Base-by-base conservation (phyloP, 2,797 vertebrate species). In the Scolopax bukidnonensis region DNA sequence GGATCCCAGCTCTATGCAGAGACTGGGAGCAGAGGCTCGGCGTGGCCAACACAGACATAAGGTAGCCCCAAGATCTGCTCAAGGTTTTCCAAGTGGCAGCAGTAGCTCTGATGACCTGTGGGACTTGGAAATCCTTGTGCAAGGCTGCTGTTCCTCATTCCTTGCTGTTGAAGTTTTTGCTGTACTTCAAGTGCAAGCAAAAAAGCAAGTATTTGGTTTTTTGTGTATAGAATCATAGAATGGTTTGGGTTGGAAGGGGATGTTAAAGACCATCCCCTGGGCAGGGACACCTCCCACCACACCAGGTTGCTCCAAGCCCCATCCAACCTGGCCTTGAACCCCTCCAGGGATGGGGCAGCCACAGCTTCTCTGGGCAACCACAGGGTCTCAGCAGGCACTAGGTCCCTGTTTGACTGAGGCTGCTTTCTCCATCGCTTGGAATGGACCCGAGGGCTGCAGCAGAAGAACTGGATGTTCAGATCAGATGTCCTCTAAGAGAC, bases 11-110 rank as follows among this genome's bases (percentile, higher is more conserved):
- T 33, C 64, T 19, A 38, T 4, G 43, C 3, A 11, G 36, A 25
- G 45, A 5, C n/a, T 40, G 77, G 21, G 30, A 32, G 40, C 33
- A 27, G 50, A 23, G 54, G 18, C 36, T 33, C 1, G 0, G 53
- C 3, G 4, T 45, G 1, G 3, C 41, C 53, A 9, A 33, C 12
- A 27, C n/a, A 3, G 43, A 9, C 6, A 17, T 15, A 24, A 4
- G 18, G 43, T 21, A 40, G 10, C n/a, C n/a, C 41, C 24, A 5
- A 4, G 1, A 2, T n/a, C 71, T 7, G 3, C 30, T 4, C 17
- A 16, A 15, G 64, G 17, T 21, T 12, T 36, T 40, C 12, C 12
- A 19, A 59, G 45, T 15, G 45, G 65, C n/a, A 59, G 43, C 45
- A 41, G 63, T 38, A 47, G n/a, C 63, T 64, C 38, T 4, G 4